phyloP scores from a whole-genome alignment of 2,888 invertebrate genomes.

The Volucella inanis region DNA sequence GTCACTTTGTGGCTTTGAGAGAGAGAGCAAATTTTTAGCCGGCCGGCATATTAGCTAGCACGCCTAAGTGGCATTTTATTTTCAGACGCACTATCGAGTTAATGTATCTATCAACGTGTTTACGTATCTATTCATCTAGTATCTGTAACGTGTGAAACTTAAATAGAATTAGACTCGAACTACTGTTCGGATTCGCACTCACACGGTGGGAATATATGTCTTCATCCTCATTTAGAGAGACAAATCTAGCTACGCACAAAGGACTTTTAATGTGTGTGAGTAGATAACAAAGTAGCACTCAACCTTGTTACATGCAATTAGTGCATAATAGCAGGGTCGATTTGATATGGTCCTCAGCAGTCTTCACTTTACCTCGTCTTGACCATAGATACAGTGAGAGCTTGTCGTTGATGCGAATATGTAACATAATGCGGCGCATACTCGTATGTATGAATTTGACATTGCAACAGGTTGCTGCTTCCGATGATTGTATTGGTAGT shows the following conservation, averaged over 20 bases:
- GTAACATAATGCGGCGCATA: conserved; percentile 55
- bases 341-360: conserved; percentile 57
- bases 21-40: conserved; percentile 52
- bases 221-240: conserved; percentile 37
- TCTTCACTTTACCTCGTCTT: not conserved
- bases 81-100: conserved; percentile 15
- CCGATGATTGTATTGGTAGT: conserved; percentile 35
- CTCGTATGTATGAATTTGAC: conserved; percentile 61
- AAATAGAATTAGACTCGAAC: conserved; percentile 52
- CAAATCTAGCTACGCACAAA: conserved; percentile 42
- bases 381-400: not conserved
- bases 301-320: conserved; percentile 74
- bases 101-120: no score
- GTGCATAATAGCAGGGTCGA: conserved; percentile 72
- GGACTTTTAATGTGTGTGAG: not conserved
- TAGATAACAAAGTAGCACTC: conserved; percentile 57
- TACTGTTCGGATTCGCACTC: conserved; percentile 22
- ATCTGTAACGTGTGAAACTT: conserved; percentile 70
- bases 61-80: conserved; percentile 51
- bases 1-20: conserved; percentile 40
- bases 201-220: not conserved
- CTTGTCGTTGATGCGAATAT: not conserved
- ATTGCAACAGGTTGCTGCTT: conserved; percentile 65
- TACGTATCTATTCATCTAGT: conserved; percentile 32
- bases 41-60: conserved; percentile 59